These are phyloP conservation scores for Vombatus ursinus DNA, from an alignment of 2,113 vertebrate genomes.

Conservation along the genomic window DNA sequence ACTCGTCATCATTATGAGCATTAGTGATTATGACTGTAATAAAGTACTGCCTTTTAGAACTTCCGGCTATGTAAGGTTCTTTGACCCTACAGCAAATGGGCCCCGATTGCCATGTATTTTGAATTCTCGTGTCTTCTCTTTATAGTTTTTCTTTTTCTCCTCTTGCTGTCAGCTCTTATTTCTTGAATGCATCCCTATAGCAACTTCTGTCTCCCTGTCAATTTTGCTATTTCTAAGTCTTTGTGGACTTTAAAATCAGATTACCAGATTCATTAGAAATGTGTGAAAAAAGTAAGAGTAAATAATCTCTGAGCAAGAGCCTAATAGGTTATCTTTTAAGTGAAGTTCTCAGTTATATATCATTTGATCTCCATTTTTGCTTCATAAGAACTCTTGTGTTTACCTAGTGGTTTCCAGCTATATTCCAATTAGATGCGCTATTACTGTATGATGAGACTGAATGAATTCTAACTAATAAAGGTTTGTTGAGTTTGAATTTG, in stretches of 20 bases:
- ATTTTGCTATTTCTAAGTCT: not conserved
- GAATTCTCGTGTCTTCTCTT: not conserved
- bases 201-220: not conserved
- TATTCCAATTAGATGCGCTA: not conserved
- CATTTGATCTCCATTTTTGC: not conserved
- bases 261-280: not conserved
- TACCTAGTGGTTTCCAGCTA: not conserved
- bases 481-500: not conserved
- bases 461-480: not conserved
- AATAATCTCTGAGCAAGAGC: not conserved
- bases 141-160: not conserved
- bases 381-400: not conserved
- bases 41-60: not conserved
- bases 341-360: not conserved
- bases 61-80: not conserved
- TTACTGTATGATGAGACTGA: not conserved
- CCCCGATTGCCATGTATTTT: not conserved
- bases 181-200: not conserved
- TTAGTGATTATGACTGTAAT: not conserved
- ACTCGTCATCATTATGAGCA: not conserved
- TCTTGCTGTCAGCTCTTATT: not conserved
- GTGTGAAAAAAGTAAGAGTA: not conserved
- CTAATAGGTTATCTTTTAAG: not conserved
- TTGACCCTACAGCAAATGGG: not conserved
- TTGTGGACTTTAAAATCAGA: not conserved